phyloP scores from a whole-genome alignment of 2,888 invertebrate species.

The Eumacrocentrus americanus region DNA sequence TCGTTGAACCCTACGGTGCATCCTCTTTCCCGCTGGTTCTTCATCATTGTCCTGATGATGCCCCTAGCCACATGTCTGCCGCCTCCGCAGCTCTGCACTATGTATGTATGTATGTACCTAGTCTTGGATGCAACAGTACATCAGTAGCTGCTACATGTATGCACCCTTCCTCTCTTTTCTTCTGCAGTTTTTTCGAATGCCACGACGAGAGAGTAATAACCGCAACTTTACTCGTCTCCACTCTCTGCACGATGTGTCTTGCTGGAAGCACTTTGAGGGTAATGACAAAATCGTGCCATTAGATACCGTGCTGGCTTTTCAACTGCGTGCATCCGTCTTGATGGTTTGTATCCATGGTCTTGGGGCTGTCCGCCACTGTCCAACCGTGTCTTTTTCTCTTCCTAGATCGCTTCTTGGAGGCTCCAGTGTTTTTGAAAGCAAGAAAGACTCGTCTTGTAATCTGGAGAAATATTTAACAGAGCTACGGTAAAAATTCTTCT shows the following conservation, averaged over 20 bases:
- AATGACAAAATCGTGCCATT: constrained; percentile 24
- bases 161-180: no score
- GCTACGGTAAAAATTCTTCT: no score
- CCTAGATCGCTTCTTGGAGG: no score
- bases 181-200: constrained; percentile 4
- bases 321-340: no score
- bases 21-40: constrained; percentile 17
- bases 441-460: no score
- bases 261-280: constrained; percentile 17
- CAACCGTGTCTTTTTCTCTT: no score
- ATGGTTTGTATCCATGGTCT: no score
- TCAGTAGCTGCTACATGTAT: no score
- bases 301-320: not conserved
- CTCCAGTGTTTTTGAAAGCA: no score
- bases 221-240: not conserved
- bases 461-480: no score
- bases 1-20: constrained; percentile 30
- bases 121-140: no score
- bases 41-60: constrained; percentile 14
- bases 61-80: constrained; percentile 1
- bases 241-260: constrained; percentile 4
- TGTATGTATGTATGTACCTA: not conserved
- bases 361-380: no score
- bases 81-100: not conserved
- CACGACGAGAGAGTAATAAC: not conserved